phyloP scores from a whole-genome alignment of 2,113 vertebrate species.

The Aleadryas rufinucha region DNA sequence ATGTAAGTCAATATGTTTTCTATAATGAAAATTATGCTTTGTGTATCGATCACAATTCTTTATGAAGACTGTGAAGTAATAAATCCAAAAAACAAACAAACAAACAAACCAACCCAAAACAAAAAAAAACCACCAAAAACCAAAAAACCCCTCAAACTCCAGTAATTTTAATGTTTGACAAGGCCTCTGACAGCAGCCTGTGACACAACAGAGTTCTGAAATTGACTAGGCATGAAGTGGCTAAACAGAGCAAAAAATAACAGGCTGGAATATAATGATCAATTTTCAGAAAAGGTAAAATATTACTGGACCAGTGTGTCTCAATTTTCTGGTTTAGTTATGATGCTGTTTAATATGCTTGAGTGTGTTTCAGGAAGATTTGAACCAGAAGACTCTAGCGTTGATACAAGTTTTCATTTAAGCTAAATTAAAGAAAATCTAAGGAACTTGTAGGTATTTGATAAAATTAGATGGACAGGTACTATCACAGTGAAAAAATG shows the following conservation, averaged over 20 bases:
- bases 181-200: background rate
- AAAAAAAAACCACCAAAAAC: rapidly evolving
- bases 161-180: background rate
- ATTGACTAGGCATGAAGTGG: background rate
- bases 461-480: background rate
- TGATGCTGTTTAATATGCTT: background rate
- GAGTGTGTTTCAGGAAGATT: background rate
- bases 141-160: rapidly evolving
- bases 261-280: background rate
- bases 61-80: background rate
- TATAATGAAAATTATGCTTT: background rate
- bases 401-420: background rate
- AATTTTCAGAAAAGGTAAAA: background rate
- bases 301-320: background rate
- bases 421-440: background rate
- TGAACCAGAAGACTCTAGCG: background rate
- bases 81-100: background rate
- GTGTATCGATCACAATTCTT: background rate
- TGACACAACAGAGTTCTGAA: background rate
- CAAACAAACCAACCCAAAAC: too few relatives aligned
- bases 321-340: background rate
- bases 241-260: background rate
- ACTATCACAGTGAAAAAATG: background rate
- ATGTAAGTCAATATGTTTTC: background rate
- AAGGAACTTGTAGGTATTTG: background rate